Evolutionary conservation across 2,888 invertebrate species (phyloP), one percentile per base, ranked within the genome.

Genomic region (Dendrolimus houi): DNA sequence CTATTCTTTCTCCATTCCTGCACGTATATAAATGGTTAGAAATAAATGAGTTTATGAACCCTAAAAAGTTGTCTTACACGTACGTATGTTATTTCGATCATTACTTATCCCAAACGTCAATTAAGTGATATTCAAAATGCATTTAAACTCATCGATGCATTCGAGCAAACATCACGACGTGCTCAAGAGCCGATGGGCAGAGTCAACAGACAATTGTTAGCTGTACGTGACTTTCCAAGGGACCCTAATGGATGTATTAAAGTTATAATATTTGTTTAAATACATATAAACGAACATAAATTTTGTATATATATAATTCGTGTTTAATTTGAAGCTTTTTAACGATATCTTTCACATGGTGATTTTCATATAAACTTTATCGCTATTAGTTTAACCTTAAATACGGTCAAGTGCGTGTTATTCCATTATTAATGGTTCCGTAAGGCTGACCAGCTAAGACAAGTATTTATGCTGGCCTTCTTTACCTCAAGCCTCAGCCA

Each of bases 131-230:
- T 47, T 47, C 47, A 47, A 47, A 47, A 47, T 47, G 47, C 47
- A 47, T 47, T 47, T 47, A 12, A 47, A 12, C 47, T 47, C 12
- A 47, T 10, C 9, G 47, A 47, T 47, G 47, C 47, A 9, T 9
- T 47, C 29, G 64, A 64, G 57, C 58, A 56, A 47, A 55, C 8
- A 52, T 55, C 53, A 58, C 59, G 59, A 47, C 82, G 84, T 84
- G 83, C 84, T 79, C 65, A 83, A 83, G 83, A 70, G 72, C 62
- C 71, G 64, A 64, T 68, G 68, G 71, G 64, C 63, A 70, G 72
- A 75, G 79, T 73, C 77, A 74, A 79, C 79, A 79, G 8, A 69
- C 60, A 67, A 60, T 60, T 83, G 72, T 83, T 77, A 69, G 71
- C 74, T 54, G 71, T 70, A 82, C 83, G 83, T 83, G 83, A 82